Conservation (phyloP, 2,797 vertebrate species). For the Remorina albescens region DNA sequence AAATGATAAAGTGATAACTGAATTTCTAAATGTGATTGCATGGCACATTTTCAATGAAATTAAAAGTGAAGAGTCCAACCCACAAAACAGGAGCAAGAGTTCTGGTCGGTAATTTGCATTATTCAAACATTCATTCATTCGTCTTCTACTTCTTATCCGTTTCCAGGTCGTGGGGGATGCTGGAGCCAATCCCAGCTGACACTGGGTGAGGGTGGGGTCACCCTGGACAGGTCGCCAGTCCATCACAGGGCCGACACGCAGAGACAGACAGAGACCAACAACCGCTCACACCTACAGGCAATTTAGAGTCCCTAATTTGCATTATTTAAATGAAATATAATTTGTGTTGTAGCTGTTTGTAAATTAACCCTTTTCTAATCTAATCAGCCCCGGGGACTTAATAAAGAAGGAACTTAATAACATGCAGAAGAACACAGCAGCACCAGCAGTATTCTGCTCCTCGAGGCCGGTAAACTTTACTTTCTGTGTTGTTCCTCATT, state of each 20-base stretch:
- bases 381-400: neutral
- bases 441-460: neutral
- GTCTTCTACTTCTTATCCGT: too few relatives aligned
- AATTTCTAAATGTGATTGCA: conserved; percentile 3
- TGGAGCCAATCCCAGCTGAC: too few relatives aligned
- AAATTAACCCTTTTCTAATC: neutral
- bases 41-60: neutral
- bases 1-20: neutral
- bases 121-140: too few relatives aligned
- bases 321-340: conserved; percentile 34
- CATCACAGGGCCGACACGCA: too few relatives aligned
- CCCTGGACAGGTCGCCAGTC: too few relatives aligned
- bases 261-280: too few relatives aligned
- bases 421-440: neutral
- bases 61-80: neutral
- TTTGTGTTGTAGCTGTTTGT: neutral
- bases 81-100: conserved; percentile 5
- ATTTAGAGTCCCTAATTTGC: too few relatives aligned
- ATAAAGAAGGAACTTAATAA: neutral
- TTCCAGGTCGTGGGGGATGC: too few relatives aligned
- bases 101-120: conserved; percentile 25
- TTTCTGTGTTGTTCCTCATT: conserved; percentile 30
- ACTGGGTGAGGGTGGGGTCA: too few relatives aligned
- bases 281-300: too few relatives aligned
- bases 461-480: conserved; percentile 25